Percentiles rank a stretch among this genome's conserved stretches.
Conservation (phyloP, 1,140 invertebrate genomes). For the Campodea augens region DNA sequence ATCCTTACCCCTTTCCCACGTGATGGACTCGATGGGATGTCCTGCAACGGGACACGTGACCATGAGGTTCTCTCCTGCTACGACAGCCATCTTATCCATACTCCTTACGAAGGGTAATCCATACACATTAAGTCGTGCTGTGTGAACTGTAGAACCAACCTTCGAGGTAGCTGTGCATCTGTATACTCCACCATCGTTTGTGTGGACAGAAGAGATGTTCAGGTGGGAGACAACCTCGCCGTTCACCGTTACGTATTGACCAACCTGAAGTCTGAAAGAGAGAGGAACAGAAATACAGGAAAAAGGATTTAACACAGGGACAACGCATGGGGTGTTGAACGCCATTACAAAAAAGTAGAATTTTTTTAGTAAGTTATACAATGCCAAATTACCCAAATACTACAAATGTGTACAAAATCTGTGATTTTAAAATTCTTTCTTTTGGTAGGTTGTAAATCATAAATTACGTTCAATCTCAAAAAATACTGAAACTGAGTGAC, state of each 20-base stretch:
- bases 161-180: slow-evolving; percentile 80
- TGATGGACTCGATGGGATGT: slow-evolving; percentile 79
- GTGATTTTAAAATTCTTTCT: too few species aligned
- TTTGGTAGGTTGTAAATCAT: too few species aligned
- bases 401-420: too few species aligned
- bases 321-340: not conserved
- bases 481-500: too few species aligned
- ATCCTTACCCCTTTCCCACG: slow-evolving; percentile 66
- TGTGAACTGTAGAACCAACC: slow-evolving; percentile 70
- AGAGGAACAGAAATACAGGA: slow-evolving; percentile 2
- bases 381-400: too few species aligned
- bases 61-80: slow-evolving; percentile 71
- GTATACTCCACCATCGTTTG: slow-evolving; percentile 84
- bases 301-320: slow-evolving; percentile 14
- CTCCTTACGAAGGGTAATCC: slow-evolving; percentile 71
- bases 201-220: slow-evolving; percentile 78
- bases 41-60: slow-evolving; percentile 86
- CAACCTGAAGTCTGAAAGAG: slow-evolving; percentile 42
- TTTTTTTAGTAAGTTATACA: not conserved
- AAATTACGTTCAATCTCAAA: too few species aligned
- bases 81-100: slow-evolving; percentile 87
- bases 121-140: slow-evolving; percentile 75
- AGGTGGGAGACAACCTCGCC: slow-evolving; percentile 86
- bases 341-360: too few species aligned
- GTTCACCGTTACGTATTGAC: slow-evolving; percentile 66